Evolutionary conservation across 1,140 invertebrate species (phyloP).

Genomic region (Microplitis demolitor): DNA sequence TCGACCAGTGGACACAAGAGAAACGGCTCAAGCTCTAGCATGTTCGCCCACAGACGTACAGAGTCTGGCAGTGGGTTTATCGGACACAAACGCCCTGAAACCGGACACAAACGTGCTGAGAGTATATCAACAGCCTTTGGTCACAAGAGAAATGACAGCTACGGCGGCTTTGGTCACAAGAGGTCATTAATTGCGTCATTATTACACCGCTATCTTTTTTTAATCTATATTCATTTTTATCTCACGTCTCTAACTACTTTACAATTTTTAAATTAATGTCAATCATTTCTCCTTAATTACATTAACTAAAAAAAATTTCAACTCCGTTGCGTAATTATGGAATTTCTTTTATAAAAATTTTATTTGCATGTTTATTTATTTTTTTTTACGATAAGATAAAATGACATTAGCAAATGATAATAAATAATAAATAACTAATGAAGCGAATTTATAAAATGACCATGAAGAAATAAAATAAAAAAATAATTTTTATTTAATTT

Average conservation of each 20-base stretch:
- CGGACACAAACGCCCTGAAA: conserved; percentile 53
- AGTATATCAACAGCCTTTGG: conserved; percentile 60
- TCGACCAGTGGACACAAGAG: conserved; percentile 55
- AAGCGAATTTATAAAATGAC: too few relatives aligned
- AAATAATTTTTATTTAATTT: neutral
- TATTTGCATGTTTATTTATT: too few relatives aligned
- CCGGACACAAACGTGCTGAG: conserved; percentile 55
- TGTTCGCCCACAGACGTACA: conserved; percentile 52
- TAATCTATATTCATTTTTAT: neutral
- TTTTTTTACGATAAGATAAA: too few relatives aligned
- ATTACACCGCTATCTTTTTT: neutral
- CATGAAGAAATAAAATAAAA: neutral
- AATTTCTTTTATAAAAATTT: too few relatives aligned
- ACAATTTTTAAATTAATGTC: too few relatives aligned
- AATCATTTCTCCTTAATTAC: too few relatives aligned
- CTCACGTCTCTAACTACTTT: too few relatives aligned
- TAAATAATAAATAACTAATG: neutral
- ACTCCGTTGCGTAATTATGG: too few relatives aligned
- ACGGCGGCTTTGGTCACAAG: conserved; percentile 50
- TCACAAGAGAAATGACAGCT: conserved; percentile 52
- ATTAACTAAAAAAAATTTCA: too few relatives aligned
- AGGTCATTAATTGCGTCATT: conserved; percentile 36
- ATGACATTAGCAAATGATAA: neutral
- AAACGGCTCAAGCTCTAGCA: conserved; percentile 56
- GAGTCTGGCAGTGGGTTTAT: conserved; percentile 54